phyloP scores from a whole-genome alignment of 2,888 invertebrate genomes.

The Pammene aurita region DNA sequence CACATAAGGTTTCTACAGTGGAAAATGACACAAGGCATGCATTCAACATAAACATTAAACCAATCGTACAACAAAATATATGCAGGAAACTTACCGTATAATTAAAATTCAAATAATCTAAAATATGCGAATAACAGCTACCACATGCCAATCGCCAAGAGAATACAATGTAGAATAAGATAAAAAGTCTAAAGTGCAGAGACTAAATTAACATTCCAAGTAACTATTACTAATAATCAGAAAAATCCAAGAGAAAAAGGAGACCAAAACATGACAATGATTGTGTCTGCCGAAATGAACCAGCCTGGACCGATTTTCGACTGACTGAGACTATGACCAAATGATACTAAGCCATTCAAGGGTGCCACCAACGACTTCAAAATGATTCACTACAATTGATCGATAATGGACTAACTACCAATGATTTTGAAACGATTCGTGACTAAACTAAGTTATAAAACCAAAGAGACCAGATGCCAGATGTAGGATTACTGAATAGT shows the following conservation, averaged over 20 bases:
- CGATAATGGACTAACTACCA: slow-evolving; percentile 68
- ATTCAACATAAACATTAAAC: slow-evolving; percentile 6
- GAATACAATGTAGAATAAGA: slow-evolving; percentile 68
- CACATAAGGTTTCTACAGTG: not conserved
- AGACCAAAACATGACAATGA: slow-evolving; percentile 74
- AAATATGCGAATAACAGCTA: slow-evolving; percentile 50
- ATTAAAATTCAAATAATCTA: slow-evolving; percentile 52
- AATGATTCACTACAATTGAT: slow-evolving; percentile 67
- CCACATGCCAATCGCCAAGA: slow-evolving; percentile 65
- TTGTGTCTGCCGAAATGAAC: slow-evolving; percentile 67
- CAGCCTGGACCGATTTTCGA: slow-evolving; percentile 62
- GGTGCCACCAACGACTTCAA: slow-evolving; percentile 78
- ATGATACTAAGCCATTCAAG: slow-evolving; percentile 81
- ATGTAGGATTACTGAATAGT: slow-evolving; percentile 58
- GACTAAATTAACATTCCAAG: slow-evolving; percentile 74
- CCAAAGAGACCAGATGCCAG: slow-evolving; percentile 62
- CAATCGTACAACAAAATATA: slow-evolving; percentile 2
- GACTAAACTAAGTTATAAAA: slow-evolving; percentile 56
- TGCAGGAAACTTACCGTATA: slow-evolving; percentile 56
- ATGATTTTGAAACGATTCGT: slow-evolving; percentile 66
- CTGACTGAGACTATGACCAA: slow-evolving; percentile 70
- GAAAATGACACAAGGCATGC: slow-evolving; percentile 31
- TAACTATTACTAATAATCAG: slow-evolving; percentile 70
- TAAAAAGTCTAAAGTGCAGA: slow-evolving; percentile 76
- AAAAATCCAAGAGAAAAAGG: slow-evolving; percentile 67